Evolutionary conservation across 2,797 vertebrate genomes (phyloP), one percentile per base, ranked within the genome.

Genomic region (Coendou prehensilis): DNA sequence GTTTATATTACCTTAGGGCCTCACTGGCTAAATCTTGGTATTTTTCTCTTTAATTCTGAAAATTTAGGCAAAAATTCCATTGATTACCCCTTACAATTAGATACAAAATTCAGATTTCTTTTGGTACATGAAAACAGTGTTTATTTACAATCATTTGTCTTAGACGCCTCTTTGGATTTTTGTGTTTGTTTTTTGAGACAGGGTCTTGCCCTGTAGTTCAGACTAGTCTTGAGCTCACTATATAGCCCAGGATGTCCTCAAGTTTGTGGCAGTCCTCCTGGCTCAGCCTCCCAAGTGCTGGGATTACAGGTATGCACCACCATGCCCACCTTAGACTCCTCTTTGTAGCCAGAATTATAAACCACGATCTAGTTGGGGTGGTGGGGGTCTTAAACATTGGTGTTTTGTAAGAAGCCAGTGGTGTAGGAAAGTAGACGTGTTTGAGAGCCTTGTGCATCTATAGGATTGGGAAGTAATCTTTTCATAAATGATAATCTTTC

Each of bases 1-100:
- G 1, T 81, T 85, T 91, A 59, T 15, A 45, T 89, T 89, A n/a
- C 33, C 20, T 26, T 79, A 41, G 17, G 47, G 8, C 18, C 28
- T 87, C 37, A 64, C 37, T 95, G 64, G 56, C 54, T 85, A 92
- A 84, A 87, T 69, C 14, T 90, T 78, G n/a, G 9, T 84, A 37
- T 93, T 95, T 95, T 93, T 85, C 50, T 37, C 33, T 20, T 9
- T 5, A 85, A 15, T 30, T 87, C 9, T 30, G n/a, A 61, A 61
- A 87, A 78, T 88, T 92, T 69, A 81, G 50, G 47, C 10, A 30
- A 79, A 89, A 84, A 57, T 92, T 89, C 11, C 15, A 17, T 85
- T 93, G 52, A 64, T 83, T 87, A 22, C 11, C 45, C 69, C 30
- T 61, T 89, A 78, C 17, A 64, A 37, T 9, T 96, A 41, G 9